These are phyloP conservation scores for Polydrusus cervinus DNA, from an alignment of 2,888 invertebrate species.

Conservation along the genomic window DNA sequence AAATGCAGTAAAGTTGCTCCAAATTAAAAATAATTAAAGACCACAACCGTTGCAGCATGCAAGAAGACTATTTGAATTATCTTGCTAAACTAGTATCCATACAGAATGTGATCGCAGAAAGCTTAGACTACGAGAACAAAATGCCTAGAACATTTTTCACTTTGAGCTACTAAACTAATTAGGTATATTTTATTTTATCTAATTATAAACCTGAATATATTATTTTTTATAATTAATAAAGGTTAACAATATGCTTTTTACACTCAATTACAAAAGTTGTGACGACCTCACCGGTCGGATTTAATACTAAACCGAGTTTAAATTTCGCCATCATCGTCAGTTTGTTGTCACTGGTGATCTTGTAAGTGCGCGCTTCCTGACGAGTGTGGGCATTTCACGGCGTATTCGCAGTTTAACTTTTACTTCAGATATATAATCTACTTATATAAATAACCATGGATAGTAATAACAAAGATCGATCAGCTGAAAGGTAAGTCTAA, in stretches of 20 bases:
- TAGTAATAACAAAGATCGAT: conserved; percentile 14
- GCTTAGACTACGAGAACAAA: no score
- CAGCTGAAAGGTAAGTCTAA: conserved; percentile 27
- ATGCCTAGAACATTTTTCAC: no score
- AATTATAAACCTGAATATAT: no score
- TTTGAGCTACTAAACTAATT: no score
- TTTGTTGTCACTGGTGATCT: conserved; percentile 15
- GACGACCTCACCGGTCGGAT: background rate
- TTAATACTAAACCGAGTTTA: conserved; percentile 3
- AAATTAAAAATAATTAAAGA: no score
- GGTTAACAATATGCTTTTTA: background rate
- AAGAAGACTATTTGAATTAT: no score
- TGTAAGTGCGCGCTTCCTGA: background rate
- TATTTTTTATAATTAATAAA: no score
- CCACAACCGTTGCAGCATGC: no score
- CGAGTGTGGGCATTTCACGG: background rate
- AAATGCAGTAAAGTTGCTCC: no score
- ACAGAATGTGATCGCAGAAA: no score
- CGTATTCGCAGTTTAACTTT: conserved; percentile 10
- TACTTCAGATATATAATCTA: background rate
- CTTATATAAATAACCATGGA: conserved; percentile 18
- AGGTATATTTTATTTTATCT: no score
- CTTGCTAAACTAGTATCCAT: no score
- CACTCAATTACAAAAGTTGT: background rate
- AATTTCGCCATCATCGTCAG: background rate